Conservation (phyloP, 2,888 invertebrate genomes). For the Spodoptera picta region DNA sequence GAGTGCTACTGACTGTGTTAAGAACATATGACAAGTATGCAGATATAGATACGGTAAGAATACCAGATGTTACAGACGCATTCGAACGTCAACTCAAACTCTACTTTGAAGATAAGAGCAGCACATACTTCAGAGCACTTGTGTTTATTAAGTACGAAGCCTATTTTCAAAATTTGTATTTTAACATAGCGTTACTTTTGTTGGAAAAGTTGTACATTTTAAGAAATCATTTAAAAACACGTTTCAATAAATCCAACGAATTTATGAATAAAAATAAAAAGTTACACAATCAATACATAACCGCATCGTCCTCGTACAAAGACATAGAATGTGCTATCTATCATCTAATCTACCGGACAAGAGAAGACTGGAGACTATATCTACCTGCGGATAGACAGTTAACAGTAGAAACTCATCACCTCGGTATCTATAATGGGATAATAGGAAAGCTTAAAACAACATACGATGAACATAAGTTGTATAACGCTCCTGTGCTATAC, state of each 20-base stretch:
- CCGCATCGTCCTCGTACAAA: slow-evolving; percentile 11
- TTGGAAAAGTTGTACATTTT: slow-evolving; percentile 36
- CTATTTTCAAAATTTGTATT: slow-evolving; percentile 41
- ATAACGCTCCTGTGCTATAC: slow-evolving; percentile 22
- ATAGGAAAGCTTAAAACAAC: neutral
- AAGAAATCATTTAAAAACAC: slow-evolving; percentile 19
- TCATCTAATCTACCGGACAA: slow-evolving; percentile 35
- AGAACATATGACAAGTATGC: slow-evolving; percentile 19
- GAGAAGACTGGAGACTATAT: slow-evolving; percentile 42
- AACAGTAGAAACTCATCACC: neutral
- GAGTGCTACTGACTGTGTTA: slow-evolving; percentile 10
- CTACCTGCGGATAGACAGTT: slow-evolving; percentile 15
- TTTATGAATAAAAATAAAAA: too few species aligned
- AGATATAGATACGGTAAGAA: slow-evolving; percentile 7
- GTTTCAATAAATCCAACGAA: neutral
- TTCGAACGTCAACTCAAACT: neutral
- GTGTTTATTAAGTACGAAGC: slow-evolving; percentile 14
- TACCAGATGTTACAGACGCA: neutral
- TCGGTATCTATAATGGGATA: slow-evolving; percentile 3
- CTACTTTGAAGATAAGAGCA: neutral
- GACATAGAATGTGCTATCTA: slow-evolving; percentile 40
- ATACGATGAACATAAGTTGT: slow-evolving; percentile 9
- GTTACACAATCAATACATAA: neutral
- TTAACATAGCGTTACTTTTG: slow-evolving; percentile 33
- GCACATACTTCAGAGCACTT: neutral